Evolutionary conservation across 1,140 invertebrate species (phyloP), one percentile per base, ranked within the genome.

Genomic region (Argopecten irradians): DNA sequence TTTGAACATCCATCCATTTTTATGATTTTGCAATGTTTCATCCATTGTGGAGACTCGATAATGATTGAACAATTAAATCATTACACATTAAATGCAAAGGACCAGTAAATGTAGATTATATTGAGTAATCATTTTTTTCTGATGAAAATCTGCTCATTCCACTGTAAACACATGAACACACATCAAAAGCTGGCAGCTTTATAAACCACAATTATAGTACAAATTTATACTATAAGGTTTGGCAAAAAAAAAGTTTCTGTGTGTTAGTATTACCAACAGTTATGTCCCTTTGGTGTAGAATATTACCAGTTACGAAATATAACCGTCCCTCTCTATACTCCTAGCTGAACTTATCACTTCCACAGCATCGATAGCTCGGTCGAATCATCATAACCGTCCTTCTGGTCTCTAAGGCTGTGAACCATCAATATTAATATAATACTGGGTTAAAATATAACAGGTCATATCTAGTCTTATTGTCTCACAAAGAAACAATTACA

Each of bases 131-230:
- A 19, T 55, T 55, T n/a, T n/a, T 55, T 8, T 19, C 55, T 28
- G n/a, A 11, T 0, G 5, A 71, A 71, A 71, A 5, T 3, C 22
- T 71, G 1, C 28, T 71, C n/a, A 22, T 55, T 55, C 55, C n/a
- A 28, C 55, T 1, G 55, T 28, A 22, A n/a, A 71, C 55, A 71
- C 55, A 71, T 71, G 55, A 71, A 71, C 55, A 71, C 55, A 71
- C 55, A 71, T 71, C 55, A n/a, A 71, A 71, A 71, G 55, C 55
- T 71, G 55, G 55, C 55, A 71, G 55, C 55, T 71, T 5, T 71
- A 71, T 28, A 71, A 71, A n/a, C 55, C 55, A 28, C 1, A 71
- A 71, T 71, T 28, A n/a, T 71, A 71, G 7, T 5, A 3, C 14
- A 19, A 3, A 19, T 46, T 1, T 46, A 46, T 46, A 71, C 55